Evolutionary conservation across 2,113 vertebrate genomes (phyloP), one percentile per base, ranked within the genome.

Genomic region (Macquaria ambigua): DNA sequence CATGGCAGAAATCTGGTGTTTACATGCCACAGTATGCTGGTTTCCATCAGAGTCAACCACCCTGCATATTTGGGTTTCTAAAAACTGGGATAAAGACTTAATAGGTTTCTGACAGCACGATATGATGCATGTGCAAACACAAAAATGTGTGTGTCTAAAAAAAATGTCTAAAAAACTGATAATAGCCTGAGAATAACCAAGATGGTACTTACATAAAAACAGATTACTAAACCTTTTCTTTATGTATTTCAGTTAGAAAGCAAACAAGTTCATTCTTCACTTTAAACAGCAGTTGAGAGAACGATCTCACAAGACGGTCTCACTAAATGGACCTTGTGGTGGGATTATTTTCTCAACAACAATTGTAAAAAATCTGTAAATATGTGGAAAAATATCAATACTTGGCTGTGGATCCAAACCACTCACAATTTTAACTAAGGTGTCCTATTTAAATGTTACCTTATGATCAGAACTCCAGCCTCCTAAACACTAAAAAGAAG

Each of bases 401-500:
- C 14, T 16, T n/a, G 6, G 15, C 6, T 21, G 20, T n/a, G 43
- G 43, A 34, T 62, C 12, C 6, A 59, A 48, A 55, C 23, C 6
- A 20, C 41, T 46, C 39, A 58, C 18, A 0, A n/a, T 8, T 14
- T 1, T 6, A 39, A 52, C 28, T 2, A 6, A 46, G 16, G 1
- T 43, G 41, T 48, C 21, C 3, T 61, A 1, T 39, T 50, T 67
- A 18, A 72, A 86, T 71, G 53, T 61, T 8, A 12, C 58, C 31
- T 37, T 5, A 23, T 21, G 7, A 63, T 4, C 91, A 94, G 93
- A 94, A 92, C 89, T 83, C 74, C 39, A 84, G 93, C 81, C 92
- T 94, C 5, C 37, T 92, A 0, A 93, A 83, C 77, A 23, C 71
- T 0, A 94, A 90, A 15, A 94, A 93, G 90, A 94, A 94, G 82